phyloP scores from a whole-genome alignment of 2,113 vertebrate genomes.

The Leucosticte australis region DNA sequence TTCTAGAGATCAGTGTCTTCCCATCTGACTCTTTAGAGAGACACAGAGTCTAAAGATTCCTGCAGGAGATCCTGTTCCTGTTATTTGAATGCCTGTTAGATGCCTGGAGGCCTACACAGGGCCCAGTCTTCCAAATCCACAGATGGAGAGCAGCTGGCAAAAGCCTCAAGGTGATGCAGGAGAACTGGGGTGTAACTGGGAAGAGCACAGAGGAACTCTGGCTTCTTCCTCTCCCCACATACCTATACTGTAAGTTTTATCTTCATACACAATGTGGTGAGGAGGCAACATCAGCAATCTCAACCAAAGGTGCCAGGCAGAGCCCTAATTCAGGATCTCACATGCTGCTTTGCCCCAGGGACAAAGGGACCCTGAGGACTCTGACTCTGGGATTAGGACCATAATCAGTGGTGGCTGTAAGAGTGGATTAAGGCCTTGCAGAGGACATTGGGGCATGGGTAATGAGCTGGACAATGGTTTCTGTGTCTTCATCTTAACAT shows the following conservation, averaged over 20 bases:
- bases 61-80: background rate
- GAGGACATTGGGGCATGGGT: background rate
- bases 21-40: background rate
- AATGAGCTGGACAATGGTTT: background rate
- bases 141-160: background rate
- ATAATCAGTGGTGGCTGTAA: background rate
- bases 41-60: background rate
- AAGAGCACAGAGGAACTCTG: background rate
- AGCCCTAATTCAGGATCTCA: background rate
- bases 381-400: background rate
- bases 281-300: background rate
- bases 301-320: background rate
- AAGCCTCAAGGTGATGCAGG: background rate
- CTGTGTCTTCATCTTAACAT: background rate
- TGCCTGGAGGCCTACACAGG: background rate
- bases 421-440: background rate
- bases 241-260: background rate
- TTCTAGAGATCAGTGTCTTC: background rate
- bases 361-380: background rate
- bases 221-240: background rate
- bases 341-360: background rate
- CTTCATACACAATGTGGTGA: background rate
- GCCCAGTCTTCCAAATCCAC: background rate
- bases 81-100: background rate
- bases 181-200: background rate